Evolutionary conservation across 2,113 vertebrate species (phyloP).

Genomic region (Cyanocitta stelleri): DNA sequence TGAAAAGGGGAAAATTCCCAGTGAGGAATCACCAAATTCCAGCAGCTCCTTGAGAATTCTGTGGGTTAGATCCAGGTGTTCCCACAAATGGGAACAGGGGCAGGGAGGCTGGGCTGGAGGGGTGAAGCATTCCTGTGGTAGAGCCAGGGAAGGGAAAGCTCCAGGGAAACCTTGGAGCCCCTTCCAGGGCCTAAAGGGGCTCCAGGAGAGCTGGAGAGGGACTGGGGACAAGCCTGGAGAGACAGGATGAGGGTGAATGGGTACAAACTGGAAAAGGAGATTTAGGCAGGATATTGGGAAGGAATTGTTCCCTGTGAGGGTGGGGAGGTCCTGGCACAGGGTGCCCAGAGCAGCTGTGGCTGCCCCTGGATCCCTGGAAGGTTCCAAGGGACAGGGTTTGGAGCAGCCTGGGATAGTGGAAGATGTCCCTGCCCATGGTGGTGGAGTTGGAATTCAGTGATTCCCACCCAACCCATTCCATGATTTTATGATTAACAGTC

Average conservation of each 20-base stretch:
- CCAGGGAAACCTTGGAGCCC: accelerated
- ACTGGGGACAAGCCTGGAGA: background rate
- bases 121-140: accelerated
- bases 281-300: no score
- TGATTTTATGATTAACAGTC: background rate
- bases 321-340: background rate
- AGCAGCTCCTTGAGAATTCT: background rate
- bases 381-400: background rate
- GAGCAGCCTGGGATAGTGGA: accelerated
- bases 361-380: background rate
- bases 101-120: background rate
- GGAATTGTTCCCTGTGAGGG: background rate
- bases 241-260: background rate
- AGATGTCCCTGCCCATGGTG: accelerated
- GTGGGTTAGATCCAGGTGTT: background rate
- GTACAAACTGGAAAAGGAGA: background rate
- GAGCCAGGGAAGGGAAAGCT: background rate
- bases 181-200: no score
- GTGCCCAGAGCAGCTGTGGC: background rate
- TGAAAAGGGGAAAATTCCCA: background rate
- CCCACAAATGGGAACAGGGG: background rate
- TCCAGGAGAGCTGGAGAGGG: background rate
- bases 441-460: background rate
- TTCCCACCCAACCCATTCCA: background rate
- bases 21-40: background rate